Evolutionary conservation across 2,797 vertebrate species (phyloP), one percentile per base, ranked within the genome.

Genomic region (Eulemur mongoz): DNA sequence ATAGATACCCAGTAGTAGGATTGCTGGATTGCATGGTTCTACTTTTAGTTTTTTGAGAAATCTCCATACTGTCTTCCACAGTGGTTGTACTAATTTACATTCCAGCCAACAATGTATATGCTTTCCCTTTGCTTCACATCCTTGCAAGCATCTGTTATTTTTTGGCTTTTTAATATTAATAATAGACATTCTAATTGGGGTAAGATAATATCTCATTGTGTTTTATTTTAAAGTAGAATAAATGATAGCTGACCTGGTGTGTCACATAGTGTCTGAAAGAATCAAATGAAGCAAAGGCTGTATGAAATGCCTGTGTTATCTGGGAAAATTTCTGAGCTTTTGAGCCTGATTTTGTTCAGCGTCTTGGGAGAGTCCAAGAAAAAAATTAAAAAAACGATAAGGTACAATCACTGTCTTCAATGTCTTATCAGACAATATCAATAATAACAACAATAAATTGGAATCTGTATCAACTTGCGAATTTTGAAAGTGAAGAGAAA

Each of bases 381-480:
- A 79, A 90, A 12, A 7, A 61, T 70, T 70, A 38, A 85, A 87
- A 83, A 83, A 67, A 63, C 38, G 1, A 18, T 27, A 94, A 88
- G n/a, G 17, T 48, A 32, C 6, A 69, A 25, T 32, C 25, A 40
- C 4, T 23, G 12, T 4, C 22, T 93, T 95, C 23, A 57, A 13
- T 32, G 7, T 94, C 27, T 93, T 72, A 50, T 45, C 13, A 95
- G 79, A 52, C 4, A 91, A n/a, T 13, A 73, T 92, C 75, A 73
- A 89, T 57, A 57, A 48, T 13, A 38, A 76, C 86, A 43, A 80
- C 48, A 94, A 79, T 73, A 91, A 54, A 91, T 91, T 81, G 59
- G 43, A 9, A 1, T 63, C 48, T 79, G 4, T 35, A 85, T 15
- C 76, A 89, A 93, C 45, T 15, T 67, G 7, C 75, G 43, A 30